phyloP scores from a whole-genome alignment of 1,140 invertebrate genomes.

The Amyelois transitella region DNA sequence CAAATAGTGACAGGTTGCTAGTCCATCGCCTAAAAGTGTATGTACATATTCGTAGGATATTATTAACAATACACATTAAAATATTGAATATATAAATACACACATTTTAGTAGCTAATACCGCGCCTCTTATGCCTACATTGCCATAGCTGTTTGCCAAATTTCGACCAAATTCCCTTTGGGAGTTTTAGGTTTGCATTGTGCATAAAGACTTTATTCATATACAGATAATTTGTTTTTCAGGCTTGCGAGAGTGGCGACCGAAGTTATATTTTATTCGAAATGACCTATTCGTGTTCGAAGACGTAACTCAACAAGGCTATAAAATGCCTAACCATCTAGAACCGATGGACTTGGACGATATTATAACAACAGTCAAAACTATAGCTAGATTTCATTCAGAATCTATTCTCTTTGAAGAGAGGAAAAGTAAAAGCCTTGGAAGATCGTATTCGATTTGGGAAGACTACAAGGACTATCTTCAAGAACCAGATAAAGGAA shows the following conservation, averaged over 20 bases:
- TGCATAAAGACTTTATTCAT: background rate
- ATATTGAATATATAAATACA: no score
- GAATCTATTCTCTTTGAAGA: conserved; percentile 74
- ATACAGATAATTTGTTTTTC: conserved; percentile 11
- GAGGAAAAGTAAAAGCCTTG: conserved; percentile 45
- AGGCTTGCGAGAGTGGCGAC: conserved; percentile 45
- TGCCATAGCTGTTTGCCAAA: no score
- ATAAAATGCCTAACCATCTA: conserved; percentile 37
- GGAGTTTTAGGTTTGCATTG: no score
- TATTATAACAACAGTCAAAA: conserved; percentile 65
- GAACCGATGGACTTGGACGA: conserved; percentile 63
- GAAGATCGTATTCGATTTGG: conserved; percentile 58
- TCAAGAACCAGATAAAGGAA: conserved; percentile 38
- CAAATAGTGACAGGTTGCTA: no score
- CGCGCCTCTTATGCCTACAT: no score
- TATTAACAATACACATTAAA: no score
- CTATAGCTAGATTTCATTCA: conserved; percentile 75
- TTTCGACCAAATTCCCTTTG: no score
- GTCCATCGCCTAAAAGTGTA: no score
- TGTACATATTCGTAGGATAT: no score
- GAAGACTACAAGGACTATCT: conserved; percentile 74
- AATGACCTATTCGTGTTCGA: conserved; percentile 55
- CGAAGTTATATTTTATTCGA: conserved; percentile 33
- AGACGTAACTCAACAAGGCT: conserved; percentile 42
- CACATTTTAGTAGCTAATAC: no score